Evolutionary conservation across 1,140 invertebrate species (phyloP), one percentile per base, ranked within the genome.

Genomic region (Metaphire vulgaris): DNA sequence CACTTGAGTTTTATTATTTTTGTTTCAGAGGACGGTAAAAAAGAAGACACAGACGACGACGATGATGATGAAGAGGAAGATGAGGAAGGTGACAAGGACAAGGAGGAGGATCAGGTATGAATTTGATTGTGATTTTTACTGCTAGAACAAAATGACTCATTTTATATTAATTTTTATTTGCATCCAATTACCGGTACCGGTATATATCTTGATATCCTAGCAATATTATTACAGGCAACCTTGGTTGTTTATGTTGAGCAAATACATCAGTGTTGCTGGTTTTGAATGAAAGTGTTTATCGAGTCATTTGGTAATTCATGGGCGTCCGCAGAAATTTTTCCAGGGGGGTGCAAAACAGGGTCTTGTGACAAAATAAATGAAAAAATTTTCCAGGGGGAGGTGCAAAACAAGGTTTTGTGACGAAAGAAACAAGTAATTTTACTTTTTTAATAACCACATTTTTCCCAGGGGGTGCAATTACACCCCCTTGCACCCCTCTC

Each of bases 1-100:
- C 6, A 56, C 6, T 56, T 56, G 6, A 56, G 41, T 56, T 6
- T 56, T 6, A 56, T 56, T 56, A 21, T 12, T 56, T 56, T 56
- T 56, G 41, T 56, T 56, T 6, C n/a, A 74, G 29, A 14, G 74
- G 76, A 77, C 77, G 89, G 90, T 26, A 41, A 64, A 78, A 87
- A 87, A 79, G 86, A 87, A 28, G 84, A 90, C 74, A 89, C 90
- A 69, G 79, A 83, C 56, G 82, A 86, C 34, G 81, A 82, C 14
- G 84, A 86, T 89, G 91, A 81, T 83, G 88, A 82, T 21, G 82
- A 82, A 16, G 83, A 86, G 14, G 80, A 89, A 85, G 85, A 89
- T 82, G 89, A 91, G 80, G 87, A 90, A 64, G 88, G 89, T 77
- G 87, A 89, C 26, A 31, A 69, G 85, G 41, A 56, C 41, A 56